phyloP scores from a whole-genome alignment of 2,888 invertebrate genomes.

The Tiliacea citrago region DNA sequence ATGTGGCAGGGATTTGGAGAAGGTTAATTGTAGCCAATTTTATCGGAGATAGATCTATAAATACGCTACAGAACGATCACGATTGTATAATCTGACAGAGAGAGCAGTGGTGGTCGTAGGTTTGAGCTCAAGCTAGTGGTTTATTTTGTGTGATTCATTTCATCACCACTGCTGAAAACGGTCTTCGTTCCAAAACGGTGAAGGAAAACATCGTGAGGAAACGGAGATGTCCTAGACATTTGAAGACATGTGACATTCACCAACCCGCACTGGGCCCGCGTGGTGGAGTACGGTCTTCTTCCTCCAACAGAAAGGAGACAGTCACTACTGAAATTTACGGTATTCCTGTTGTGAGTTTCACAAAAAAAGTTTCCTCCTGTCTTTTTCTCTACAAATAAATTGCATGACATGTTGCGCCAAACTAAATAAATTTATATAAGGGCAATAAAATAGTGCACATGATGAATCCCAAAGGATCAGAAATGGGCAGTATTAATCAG shows the following conservation, averaged over 20 bases:
- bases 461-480: not conserved
- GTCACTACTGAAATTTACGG: not conserved
- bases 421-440: not conserved
- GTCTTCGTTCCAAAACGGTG: not conserved
- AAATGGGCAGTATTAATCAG: not conserved
- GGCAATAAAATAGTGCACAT: not conserved
- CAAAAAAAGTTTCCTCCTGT: not conserved
- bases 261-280: not conserved
- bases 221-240: not conserved
- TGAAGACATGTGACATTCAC: not conserved
- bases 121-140: not conserved
- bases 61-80: not conserved
- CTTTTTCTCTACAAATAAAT: not conserved
- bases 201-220: not conserved
- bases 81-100: not conserved
- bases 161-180: not conserved
- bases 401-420: no score
- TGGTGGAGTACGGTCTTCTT: not conserved
- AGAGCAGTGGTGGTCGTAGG: not conserved
- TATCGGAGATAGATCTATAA: not conserved
- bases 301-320: not conserved
- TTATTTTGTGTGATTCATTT: not conserved
- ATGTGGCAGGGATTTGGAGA: conserved; percentile 15
- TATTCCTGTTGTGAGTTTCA: not conserved
- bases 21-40: conserved; percentile 5